phyloP scores from a whole-genome alignment of 1,140 invertebrate genomes.

The Polypedilum pembai region DNA sequence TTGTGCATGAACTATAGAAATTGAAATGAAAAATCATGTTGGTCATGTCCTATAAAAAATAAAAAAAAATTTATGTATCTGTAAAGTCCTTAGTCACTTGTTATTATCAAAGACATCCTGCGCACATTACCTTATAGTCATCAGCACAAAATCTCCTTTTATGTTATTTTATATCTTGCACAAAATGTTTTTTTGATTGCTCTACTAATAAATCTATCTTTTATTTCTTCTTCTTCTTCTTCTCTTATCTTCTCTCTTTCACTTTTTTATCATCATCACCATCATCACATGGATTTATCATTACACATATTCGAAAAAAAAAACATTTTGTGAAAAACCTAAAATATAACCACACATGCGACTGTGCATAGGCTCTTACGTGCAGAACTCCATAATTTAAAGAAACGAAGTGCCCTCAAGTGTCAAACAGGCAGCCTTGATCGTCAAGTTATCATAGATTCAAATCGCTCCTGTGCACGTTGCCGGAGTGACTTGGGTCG shows the following conservation, averaged over 20 bases:
- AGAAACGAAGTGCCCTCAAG: constrained; percentile 52
- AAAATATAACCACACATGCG: not conserved
- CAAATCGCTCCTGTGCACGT: constrained; percentile 57
- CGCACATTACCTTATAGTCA: no score
- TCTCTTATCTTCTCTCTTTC: not conserved
- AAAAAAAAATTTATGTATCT: no score
- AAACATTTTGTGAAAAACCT: not conserved
- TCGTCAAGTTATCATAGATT: constrained; percentile 43
- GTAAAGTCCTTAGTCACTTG: no score
- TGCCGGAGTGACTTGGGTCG: constrained; percentile 62
- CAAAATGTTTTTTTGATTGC: no score
- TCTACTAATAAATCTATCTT: no score
- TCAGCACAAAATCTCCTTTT: no score
- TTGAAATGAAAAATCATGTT: no score
- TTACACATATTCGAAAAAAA: not conserved
- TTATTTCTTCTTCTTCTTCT: not conserved
- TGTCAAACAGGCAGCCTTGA: constrained; percentile 36
- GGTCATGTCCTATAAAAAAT: no score
- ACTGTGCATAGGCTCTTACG: constrained; percentile 51
- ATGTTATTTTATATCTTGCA: no score
- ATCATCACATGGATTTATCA: not conserved
- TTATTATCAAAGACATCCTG: no score
- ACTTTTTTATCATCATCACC: not conserved
- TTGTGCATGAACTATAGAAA: no score
- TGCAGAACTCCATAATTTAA: constrained; percentile 53